Evolutionary conservation across 2,888 invertebrate species (phyloP), one percentile per base, ranked within the genome.

Genomic region (Digitonthophagus gazella): DNA sequence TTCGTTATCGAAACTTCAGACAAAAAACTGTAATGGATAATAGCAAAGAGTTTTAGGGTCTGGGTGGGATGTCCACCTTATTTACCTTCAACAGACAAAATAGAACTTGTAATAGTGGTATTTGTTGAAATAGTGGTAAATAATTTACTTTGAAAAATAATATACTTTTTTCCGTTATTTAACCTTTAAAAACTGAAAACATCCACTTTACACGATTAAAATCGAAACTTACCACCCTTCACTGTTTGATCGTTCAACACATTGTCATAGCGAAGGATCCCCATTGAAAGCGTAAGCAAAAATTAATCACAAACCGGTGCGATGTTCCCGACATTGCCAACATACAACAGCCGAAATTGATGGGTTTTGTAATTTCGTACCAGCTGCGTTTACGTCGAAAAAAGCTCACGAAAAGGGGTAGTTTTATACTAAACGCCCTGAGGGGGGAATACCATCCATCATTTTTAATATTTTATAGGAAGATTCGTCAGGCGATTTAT

Each of bases 291-390:
- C 6, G 61, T 61, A 61, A 11, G 28, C 28, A 44, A 44, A 44
- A 44, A 44, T 61, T 61, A 61, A 61, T 61, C 61, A 61, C 61
- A 19, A 18, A 20, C 61, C 19, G 61, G 61, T 61, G 61, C 18
- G 18, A 44, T 44, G 28, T 44, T 44, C 28, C 28, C 28, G 28
- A 44, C 28, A 20, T 61, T 61, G 61, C 16, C 18, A 20, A 61
- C 61, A 20, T 61, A 20, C 61, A 19, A 61, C 61, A 19, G 18
- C 20, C 20, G 14, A 61, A 61, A 61, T 61, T 61, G 61, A 61
- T 61, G 61, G 61, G 61, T 61, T 61, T 61, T 61, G 61, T 61
- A 61, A 61, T 61, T 61, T 61, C 18, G 28, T 61, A 61, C 18
- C 61, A 61, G 61, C 61, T 61, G 61, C 28, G 28, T 44, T 44